phyloP scores from a whole-genome alignment of 2,797 vertebrate genomes.

The Melanotaenia trifasciata region DNA sequence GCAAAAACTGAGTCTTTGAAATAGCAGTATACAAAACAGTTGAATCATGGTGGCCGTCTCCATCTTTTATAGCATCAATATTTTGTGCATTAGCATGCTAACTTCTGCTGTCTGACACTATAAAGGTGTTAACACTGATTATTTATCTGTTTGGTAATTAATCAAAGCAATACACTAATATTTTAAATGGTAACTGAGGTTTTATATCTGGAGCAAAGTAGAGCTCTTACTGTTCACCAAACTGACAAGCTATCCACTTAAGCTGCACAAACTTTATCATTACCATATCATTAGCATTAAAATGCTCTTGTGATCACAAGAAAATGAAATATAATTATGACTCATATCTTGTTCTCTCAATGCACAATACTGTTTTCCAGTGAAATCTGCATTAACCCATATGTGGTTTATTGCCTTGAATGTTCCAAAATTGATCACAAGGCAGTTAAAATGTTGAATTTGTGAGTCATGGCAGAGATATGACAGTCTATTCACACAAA shows the following conservation, averaged over 20 bases:
- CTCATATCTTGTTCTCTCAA: constrained; percentile 8
- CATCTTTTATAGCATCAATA: background rate
- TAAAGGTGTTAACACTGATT: background rate
- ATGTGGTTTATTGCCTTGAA: background rate
- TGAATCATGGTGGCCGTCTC: background rate
- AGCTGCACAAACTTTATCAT: background rate
- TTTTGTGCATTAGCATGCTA: background rate
- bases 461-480: background rate
- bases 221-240: background rate
- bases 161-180: background rate
- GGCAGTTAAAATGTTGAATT: background rate
- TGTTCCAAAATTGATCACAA: background rate
- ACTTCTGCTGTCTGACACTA: background rate
- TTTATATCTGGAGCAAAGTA: background rate
- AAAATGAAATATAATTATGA: constrained; percentile 5
- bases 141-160: background rate
- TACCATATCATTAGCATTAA: background rate
- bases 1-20: too few species aligned
- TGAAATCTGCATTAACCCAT: constrained; percentile 13
- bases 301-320: constrained; percentile 1
- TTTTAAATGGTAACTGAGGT: background rate
- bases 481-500: background rate
- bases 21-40: too few species aligned
- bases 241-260: background rate
- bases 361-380: constrained; percentile 14